Evolutionary conservation across 2,797 vertebrate genomes (phyloP).

Genomic region (Spondyliosoma cantharus): DNA sequence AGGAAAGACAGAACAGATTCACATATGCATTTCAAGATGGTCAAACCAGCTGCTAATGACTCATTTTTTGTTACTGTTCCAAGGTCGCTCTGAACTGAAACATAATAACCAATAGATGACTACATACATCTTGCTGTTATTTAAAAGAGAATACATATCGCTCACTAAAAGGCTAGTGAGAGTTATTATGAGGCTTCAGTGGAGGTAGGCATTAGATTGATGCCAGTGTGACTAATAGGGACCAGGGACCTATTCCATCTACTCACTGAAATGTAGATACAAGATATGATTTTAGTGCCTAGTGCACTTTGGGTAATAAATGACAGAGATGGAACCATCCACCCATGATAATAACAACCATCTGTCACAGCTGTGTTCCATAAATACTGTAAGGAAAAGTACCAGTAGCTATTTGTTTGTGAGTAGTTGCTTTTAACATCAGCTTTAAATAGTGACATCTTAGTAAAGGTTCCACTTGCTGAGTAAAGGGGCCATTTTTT

Average conservation of each 20-base stretch:
- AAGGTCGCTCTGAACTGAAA: slow-evolving; percentile 10
- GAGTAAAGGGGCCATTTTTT: not conserved
- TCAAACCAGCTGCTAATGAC: slow-evolving; percentile 24
- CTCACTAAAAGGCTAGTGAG: not conserved
- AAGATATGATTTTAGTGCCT: slow-evolving; percentile 8
- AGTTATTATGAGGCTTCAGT: slow-evolving; percentile 5
- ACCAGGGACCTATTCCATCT: slow-evolving; percentile 15
- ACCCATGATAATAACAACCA: slow-evolving; percentile 33
- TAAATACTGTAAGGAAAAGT: slow-evolving; percentile 10
- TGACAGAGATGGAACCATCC: slow-evolving; percentile 25
- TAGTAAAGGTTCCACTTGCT: not conserved
- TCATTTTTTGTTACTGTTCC: slow-evolving; percentile 21
- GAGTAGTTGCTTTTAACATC: slow-evolving; percentile 3
- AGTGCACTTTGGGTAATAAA: slow-evolving; percentile 37
- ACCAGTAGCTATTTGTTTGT: slow-evolving; percentile 13
- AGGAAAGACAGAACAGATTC: slow-evolving; percentile 18
- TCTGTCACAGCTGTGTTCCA: slow-evolving; percentile 23
- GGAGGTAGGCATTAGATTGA: not conserved
- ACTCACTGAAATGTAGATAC: slow-evolving; percentile 33
- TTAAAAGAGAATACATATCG: slow-evolving; percentile 17
- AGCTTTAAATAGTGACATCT: not conserved
- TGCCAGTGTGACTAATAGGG: slow-evolving; percentile 30
- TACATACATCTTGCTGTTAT: not conserved
- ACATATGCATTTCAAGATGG: slow-evolving; percentile 9
- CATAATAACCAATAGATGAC: slow-evolving; percentile 7